A percentile compares a stretch with the other conserved stretches of the same genome.
phyloP scores from a whole-genome alignment of 2,113 vertebrate genomes.

The Dryoscopus gambensis region DNA sequence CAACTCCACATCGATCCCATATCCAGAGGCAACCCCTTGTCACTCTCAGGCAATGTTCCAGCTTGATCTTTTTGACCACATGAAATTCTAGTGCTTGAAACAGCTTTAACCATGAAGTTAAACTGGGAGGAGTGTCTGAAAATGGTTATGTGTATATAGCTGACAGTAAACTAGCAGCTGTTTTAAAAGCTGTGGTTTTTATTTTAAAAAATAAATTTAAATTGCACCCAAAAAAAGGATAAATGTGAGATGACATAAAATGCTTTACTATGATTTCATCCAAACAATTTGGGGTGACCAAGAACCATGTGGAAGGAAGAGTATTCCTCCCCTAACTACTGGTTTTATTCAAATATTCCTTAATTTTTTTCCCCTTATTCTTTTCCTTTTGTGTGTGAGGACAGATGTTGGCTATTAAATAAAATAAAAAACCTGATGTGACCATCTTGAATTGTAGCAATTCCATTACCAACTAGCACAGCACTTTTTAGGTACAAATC shows the following conservation, averaged over 20 bases:
- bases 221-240: background rate
- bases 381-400: background rate
- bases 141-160: background rate
- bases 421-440: background rate
- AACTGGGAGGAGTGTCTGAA: background rate
- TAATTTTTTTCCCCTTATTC: background rate
- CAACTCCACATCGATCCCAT: background rate
- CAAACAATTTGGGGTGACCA: background rate
- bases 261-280: background rate
- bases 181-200: background rate
- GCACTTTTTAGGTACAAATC: background rate
- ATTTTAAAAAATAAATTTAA: background rate
- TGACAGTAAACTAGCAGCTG: background rate
- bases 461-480: background rate
- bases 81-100: background rate
- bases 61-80: background rate
- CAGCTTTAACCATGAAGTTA: background rate
- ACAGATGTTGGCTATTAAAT: background rate
- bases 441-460: accelerated
- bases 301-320: background rate
- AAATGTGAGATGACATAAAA: background rate
- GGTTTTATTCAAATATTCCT: background rate
- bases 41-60: background rate
- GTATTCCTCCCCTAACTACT: accelerated
- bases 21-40: background rate